phyloP scores from a whole-genome alignment of 2,113 vertebrate genomes.

The Salvelinus alpinus region DNA sequence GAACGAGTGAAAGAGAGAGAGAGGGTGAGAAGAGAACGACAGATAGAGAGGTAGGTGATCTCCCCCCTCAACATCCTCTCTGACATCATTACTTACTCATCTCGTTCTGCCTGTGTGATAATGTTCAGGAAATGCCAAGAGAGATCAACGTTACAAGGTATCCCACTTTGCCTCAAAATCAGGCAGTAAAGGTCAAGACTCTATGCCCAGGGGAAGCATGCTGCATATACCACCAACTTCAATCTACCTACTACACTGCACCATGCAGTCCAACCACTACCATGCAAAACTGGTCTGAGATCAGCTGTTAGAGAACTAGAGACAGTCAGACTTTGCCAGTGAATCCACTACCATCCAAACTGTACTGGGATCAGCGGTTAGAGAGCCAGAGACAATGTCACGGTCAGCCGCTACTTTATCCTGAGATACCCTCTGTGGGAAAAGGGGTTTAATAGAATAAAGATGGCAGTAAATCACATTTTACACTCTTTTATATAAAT shows the following conservation, averaged over 20 bases:
- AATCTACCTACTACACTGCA: not conserved
- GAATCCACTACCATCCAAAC: not conserved
- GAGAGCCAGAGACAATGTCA: not conserved
- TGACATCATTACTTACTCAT: slow-evolving; percentile 57
- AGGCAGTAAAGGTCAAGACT: slow-evolving; percentile 40
- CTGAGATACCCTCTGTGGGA: not conserved
- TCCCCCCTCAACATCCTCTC: slow-evolving; percentile 16
- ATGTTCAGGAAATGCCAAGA: slow-evolving; percentile 53
- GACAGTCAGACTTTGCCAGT: not conserved
- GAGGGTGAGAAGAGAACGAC: slow-evolving; percentile 4
- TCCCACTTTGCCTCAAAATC: slow-evolving; percentile 42
- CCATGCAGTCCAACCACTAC: slow-evolving; percentile 1
- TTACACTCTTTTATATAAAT: slow-evolving; percentile 45
- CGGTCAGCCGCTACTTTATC: not conserved
- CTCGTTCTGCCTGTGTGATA: slow-evolving; percentile 20
- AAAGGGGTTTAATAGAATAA: slow-evolving; percentile 45
- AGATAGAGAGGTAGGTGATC: slow-evolving; percentile 16
- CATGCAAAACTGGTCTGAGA: too few relatives aligned
- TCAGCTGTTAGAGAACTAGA: too few relatives aligned
- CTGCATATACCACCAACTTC: not conserved
- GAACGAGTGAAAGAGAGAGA: slow-evolving; percentile 26
- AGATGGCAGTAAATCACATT: slow-evolving; percentile 52
- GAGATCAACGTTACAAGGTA: slow-evolving; percentile 52
- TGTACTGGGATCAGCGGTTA: not conserved
- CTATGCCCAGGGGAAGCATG: slow-evolving; percentile 16